phyloP scores from a whole-genome alignment of 2,888 invertebrate species.

The Eilema sororculum region DNA sequence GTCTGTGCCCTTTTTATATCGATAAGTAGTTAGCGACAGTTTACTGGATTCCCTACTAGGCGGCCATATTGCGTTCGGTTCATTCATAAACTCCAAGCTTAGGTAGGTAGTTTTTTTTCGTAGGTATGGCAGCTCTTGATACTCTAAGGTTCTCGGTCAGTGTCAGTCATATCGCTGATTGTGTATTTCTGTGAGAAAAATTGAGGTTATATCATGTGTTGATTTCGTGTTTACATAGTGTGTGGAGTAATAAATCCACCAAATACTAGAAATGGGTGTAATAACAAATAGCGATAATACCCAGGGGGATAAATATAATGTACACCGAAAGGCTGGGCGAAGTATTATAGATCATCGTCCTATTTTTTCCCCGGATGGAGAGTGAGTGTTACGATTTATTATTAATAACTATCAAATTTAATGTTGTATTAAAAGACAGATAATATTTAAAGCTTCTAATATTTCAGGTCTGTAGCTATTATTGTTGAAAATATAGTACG shows the following conservation, averaged over 20 bases:
- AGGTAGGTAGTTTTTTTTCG: no score
- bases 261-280: slow-evolving; percentile 68
- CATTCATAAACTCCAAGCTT: no score
- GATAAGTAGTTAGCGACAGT: no score
- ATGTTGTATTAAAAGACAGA: background rate
- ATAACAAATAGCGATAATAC: slow-evolving; percentile 49
- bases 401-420: background rate
- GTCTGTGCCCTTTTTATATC: no score
- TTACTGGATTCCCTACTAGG: no score
- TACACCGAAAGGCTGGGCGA: slow-evolving; percentile 80
- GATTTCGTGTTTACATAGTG: slow-evolving; percentile 28
- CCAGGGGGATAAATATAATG: slow-evolving; percentile 63
- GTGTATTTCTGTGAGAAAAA: no score
- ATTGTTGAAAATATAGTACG: slow-evolving; percentile 79
- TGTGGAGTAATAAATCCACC: background rate
- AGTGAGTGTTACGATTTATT: slow-evolving; percentile 67
- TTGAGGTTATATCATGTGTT: slow-evolving; percentile 71
- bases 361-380: slow-evolving; percentile 82
- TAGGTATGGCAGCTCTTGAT: no score
- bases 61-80: no score
- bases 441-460: background rate
- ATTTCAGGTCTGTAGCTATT: slow-evolving; percentile 75
- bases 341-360: slow-evolving; percentile 81
- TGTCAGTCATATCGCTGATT: no score
- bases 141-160: no score